Evolutionary conservation across 1,140 invertebrate genomes (phyloP).

Genomic region (Odontomachus brunneus): DNA sequence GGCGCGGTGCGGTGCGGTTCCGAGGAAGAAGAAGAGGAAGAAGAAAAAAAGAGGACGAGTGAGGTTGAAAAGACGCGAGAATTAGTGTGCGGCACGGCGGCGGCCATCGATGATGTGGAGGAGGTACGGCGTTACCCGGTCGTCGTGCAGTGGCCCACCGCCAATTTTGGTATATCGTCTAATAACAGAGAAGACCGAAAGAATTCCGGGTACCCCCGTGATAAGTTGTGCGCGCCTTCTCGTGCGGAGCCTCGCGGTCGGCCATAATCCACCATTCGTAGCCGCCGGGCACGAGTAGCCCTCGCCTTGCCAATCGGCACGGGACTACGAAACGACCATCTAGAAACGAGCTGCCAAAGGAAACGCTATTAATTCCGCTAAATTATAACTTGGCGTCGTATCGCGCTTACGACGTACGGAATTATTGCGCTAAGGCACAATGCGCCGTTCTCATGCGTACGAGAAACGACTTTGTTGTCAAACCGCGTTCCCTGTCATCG

Average conservation of each 20-base stretch:
- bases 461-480: background rate
- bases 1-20: conserved; percentile 43
- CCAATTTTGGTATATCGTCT: conserved; percentile 83
- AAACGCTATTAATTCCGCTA: conserved; percentile 68
- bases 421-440: conserved; percentile 16
- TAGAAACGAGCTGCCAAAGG: conserved; percentile 56
- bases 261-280: conserved; percentile 68
- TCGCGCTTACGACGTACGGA: conserved; percentile 13
- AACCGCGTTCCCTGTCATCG: no score
- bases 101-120: conserved; percentile 63
- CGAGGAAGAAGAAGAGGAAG: conserved; percentile 28
- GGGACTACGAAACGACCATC: conserved; percentile 37
- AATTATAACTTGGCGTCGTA: conserved; percentile 66
- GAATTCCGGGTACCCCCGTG: conserved; percentile 62
- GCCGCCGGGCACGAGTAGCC: conserved; percentile 61
- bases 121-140: conserved; percentile 68
- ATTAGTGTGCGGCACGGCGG: conserved; percentile 70
- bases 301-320: background rate
- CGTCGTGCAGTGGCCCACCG: conserved; percentile 76
- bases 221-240: conserved; percentile 61
- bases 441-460: background rate
- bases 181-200: conserved; percentile 80
- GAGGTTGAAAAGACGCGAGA: conserved; percentile 66
- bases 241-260: conserved; percentile 48
- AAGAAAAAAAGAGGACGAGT: conserved; percentile 33